A percentile compares a stretch with the other conserved stretches of the same genome.
phyloP scores from a whole-genome alignment of 2,888 invertebrate species.

The Cheilosia impressa region DNA sequence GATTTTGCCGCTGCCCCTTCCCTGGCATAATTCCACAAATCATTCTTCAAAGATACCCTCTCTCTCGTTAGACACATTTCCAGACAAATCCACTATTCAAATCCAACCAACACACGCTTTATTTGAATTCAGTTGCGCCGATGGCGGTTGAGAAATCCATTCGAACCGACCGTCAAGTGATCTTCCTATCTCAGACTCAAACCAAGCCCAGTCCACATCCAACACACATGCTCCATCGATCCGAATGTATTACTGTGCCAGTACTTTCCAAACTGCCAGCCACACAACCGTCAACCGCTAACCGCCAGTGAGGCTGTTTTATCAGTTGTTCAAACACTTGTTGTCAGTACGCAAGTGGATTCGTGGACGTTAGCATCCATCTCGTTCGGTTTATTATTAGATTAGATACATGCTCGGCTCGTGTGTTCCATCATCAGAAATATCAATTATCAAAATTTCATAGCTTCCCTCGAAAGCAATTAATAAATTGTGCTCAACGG shows the following conservation, averaged over 20 bases:
- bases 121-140: neutral
- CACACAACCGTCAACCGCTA: slow-evolving; percentile 16
- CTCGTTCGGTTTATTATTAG: slow-evolving; percentile 18
- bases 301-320: slow-evolving; percentile 62
- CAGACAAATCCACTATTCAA: no score
- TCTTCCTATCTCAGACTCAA: neutral
- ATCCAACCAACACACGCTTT: neutral
- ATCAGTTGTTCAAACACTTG: slow-evolving; percentile 72
- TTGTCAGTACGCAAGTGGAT: slow-evolving; percentile 69
- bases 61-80: neutral
- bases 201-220: neutral
- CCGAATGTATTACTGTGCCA: slow-evolving; percentile 1
- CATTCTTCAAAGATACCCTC: neutral
- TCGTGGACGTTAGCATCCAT: slow-evolving; percentile 59
- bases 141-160: neutral
- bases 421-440: slow-evolving; percentile 31
- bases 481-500: neutral
- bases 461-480: neutral
- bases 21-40: slow-evolving; percentile 10
- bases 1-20: neutral
- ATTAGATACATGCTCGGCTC: slow-evolving; percentile 23
- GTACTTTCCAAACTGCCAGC: slow-evolving; percentile 43
- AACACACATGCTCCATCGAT: slow-evolving; percentile 33
- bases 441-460: slow-evolving; percentile 8
- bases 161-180: neutral